Evolutionary conservation across 2,113 vertebrate genomes (phyloP).

Genomic region (Neopipo cinnamomea): DNA sequence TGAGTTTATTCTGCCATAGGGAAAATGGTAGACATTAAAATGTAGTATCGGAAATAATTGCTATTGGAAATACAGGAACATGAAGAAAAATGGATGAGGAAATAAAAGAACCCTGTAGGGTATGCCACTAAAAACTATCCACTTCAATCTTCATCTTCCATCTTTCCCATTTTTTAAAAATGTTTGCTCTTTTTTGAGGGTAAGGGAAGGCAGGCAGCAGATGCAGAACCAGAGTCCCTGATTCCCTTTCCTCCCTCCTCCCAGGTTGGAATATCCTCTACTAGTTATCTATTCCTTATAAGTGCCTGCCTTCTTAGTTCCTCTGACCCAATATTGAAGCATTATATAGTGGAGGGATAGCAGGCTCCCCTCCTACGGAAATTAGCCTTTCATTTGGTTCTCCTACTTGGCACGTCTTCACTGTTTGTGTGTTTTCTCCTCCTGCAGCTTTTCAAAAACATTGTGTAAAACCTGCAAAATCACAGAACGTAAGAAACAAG

Average conservation of each 20-base stretch:
- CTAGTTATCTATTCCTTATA: not conserved
- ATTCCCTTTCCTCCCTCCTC: not conserved
- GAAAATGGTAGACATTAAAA: not conserved
- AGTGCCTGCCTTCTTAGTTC: not conserved
- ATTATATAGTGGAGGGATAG: not conserved
- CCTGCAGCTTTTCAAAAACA: not conserved
- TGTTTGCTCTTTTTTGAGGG: not conserved
- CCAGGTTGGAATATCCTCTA: not conserved
- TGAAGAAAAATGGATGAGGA: not conserved
- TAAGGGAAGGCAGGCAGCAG: not conserved
- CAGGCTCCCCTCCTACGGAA: not conserved
- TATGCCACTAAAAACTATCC: not conserved
- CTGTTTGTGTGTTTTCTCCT: not conserved
- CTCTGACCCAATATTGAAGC: not conserved
- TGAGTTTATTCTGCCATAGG: not conserved
- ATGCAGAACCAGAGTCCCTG: not conserved
- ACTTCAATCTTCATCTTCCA: not conserved
- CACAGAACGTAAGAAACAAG: not conserved
- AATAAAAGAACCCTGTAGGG: not conserved
- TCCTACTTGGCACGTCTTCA: not conserved
- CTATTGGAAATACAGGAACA: not conserved
- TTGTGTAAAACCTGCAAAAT: not conserved
- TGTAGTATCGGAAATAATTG: not conserved
- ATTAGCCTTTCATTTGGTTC: not conserved
- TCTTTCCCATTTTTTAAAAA: not conserved